Conservation (phyloP, 2,113 vertebrate species). For the Pantherophis guttatus region DNA sequence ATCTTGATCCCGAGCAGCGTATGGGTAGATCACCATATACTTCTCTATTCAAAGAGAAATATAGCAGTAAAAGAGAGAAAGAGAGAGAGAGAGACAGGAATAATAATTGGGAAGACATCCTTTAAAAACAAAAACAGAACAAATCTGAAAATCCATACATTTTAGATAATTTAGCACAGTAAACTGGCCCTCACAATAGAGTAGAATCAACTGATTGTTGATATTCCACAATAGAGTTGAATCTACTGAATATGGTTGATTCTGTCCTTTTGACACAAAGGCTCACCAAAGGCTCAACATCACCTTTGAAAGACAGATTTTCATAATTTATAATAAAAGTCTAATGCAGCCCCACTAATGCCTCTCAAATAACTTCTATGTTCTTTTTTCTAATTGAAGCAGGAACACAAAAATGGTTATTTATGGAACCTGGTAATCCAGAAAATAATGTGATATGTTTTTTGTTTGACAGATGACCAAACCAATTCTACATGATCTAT, state of each 20-base stretch:
- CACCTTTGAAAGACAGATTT: background rate
- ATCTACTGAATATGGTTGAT: background rate
- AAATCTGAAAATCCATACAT: background rate
- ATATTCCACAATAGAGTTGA: background rate
- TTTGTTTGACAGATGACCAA: background rate
- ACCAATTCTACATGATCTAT: background rate
- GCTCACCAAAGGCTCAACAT: background rate
- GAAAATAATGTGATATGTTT: background rate
- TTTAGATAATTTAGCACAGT: background rate
- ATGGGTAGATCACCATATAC: constrained; percentile 90
- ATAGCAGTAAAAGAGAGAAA: background rate
- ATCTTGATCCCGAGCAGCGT: constrained; percentile 88
- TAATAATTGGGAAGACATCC: background rate
- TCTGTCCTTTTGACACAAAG: background rate
- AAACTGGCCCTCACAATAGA: background rate
- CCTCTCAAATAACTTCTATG: too few relatives aligned
- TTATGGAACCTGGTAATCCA: background rate
- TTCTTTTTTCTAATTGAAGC: background rate
- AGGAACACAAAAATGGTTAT: background rate
- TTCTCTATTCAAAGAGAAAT: constrained; percentile 76
- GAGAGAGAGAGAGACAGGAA: background rate
- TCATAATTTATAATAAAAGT: background rate
- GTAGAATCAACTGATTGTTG: background rate
- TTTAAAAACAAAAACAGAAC: background rate
- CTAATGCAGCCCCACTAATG: background rate